Conservation (phyloP, 2,888 invertebrate genomes). For the Nineta flava region DNA sequence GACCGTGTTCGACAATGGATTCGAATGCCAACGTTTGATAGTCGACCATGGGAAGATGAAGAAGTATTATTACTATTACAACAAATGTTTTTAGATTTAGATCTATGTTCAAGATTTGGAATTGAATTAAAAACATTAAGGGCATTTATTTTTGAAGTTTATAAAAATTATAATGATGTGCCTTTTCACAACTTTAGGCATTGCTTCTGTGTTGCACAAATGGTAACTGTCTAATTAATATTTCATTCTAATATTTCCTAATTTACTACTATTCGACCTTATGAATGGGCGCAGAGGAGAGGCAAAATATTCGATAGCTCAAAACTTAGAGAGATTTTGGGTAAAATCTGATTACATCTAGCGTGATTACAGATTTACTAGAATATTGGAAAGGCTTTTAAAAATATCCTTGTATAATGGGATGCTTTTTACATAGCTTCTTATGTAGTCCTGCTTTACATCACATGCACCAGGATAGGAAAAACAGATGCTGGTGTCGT, state of each 20-base stretch:
- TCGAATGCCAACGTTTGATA: constrained; percentile 58
- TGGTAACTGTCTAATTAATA: constrained; percentile 44
- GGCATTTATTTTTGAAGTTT: constrained; percentile 58
- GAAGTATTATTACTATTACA: constrained; percentile 61
- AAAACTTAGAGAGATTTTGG: too few species aligned
- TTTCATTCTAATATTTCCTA: neutral
- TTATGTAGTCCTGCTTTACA: too few species aligned
- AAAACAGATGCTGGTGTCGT: too few species aligned
- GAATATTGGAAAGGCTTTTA: too few species aligned
- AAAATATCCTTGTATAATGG: too few species aligned
- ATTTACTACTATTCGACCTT: too few species aligned
- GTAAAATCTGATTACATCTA: too few species aligned
- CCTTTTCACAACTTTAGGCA: constrained; percentile 79
- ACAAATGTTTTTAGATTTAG: constrained; percentile 68
- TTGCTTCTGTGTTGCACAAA: constrained; percentile 76
- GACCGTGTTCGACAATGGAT: constrained; percentile 45
- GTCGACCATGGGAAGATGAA: constrained; percentile 68
- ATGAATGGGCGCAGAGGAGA: too few species aligned
- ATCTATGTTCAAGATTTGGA: constrained; percentile 56
- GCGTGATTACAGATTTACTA: too few species aligned
- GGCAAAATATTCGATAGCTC: too few species aligned
- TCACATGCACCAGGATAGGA: too few species aligned
- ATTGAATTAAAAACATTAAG: constrained; percentile 52
- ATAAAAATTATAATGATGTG: constrained; percentile 71
- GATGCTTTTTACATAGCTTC: too few species aligned